These are phyloP conservation scores for Poeciliopsis prolifica DNA, from an alignment of 2,113 vertebrate genomes.

Conservation along the genomic window DNA sequence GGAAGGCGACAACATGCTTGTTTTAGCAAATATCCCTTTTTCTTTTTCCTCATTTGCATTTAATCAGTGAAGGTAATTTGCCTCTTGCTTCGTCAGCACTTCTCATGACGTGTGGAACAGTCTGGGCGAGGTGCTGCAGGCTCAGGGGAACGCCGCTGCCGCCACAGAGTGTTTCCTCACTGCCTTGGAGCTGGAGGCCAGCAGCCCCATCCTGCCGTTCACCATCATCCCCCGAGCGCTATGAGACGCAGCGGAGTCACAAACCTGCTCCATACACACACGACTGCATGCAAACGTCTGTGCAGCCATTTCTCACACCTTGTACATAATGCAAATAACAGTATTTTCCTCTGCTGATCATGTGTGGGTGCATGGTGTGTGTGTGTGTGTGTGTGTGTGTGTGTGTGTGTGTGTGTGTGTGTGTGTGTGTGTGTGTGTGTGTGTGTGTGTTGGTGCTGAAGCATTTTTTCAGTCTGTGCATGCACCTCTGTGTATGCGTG, in stretches of 20 bases:
- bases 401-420: conserved; percentile 12
- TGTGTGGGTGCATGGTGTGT: not conserved
- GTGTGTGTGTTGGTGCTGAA: conserved; percentile 8
- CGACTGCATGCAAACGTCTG: conserved; percentile 36
- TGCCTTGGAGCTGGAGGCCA: conserved; percentile 96
- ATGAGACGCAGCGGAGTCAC: conserved; percentile 71
- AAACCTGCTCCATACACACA: not conserved
- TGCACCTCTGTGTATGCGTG: conserved; percentile 25
- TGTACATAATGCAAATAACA: conserved; percentile 15
- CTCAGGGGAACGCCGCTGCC: conserved; percentile 91
- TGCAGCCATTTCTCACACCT: conserved; percentile 25
- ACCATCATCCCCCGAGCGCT: conserved; percentile 94
- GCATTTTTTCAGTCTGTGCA: conserved; percentile 1
- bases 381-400: conserved; percentile 15
- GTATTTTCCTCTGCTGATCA: conserved; percentile 10
- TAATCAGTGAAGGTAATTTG: not conserved
- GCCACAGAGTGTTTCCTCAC: conserved; percentile 97
- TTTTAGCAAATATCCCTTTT: not conserved
- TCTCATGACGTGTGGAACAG: conserved; percentile 98
- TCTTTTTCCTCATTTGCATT: not conserved
- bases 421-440: conserved; percentile 15
- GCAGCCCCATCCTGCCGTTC: conserved; percentile 95
- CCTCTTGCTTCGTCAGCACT: conserved; percentile 73
- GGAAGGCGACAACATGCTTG: too few species aligned
- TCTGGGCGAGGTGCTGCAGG: conserved; percentile 95